A percentile compares a stretch with the other conserved stretches of the same genome.
These are phyloP conservation scores for Coecobrya sp. DNA, from an alignment of 2,888 invertebrate species.

Conservation along the genomic window DNA sequence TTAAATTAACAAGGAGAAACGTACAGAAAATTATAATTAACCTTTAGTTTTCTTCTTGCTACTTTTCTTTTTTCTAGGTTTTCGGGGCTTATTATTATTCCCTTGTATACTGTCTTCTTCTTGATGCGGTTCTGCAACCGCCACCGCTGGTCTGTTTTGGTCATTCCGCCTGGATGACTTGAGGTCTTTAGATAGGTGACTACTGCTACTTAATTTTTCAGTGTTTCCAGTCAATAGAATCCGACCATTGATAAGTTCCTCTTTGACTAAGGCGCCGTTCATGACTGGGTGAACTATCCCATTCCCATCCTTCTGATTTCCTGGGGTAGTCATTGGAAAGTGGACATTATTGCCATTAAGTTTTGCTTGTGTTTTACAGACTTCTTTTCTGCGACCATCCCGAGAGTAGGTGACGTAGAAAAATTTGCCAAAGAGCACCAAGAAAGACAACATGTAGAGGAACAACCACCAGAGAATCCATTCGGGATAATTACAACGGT, in stretches of 20 bases:
- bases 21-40: not conserved
- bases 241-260: constrained; percentile 9
- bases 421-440: constrained; percentile 85
- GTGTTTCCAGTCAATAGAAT: not conserved
- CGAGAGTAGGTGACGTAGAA: constrained; percentile 76
- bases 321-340: not conserved
- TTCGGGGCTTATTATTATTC: not conserved
- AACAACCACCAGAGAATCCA: constrained; percentile 85
- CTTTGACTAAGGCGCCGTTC: constrained; percentile 44
- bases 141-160: not conserved
- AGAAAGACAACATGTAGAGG: constrained; percentile 85
- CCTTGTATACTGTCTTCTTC: not conserved
- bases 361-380: not conserved
- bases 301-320: not conserved
- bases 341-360: constrained; percentile 26
- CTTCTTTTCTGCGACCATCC: constrained; percentile 1
- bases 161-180: not conserved
- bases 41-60: constrained; percentile 35
- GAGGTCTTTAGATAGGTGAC: not conserved
- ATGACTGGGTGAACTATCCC: not conserved
- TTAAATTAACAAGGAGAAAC: not conserved
- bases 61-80: constrained; percentile 35
- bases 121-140: not conserved
- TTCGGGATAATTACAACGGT: constrained; percentile 83
- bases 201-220: not conserved